Evolutionary conservation across 2,888 invertebrate genomes (phyloP), one percentile per base, ranked within the genome.

Genomic region (Agrilus cyanescens): DNA sequence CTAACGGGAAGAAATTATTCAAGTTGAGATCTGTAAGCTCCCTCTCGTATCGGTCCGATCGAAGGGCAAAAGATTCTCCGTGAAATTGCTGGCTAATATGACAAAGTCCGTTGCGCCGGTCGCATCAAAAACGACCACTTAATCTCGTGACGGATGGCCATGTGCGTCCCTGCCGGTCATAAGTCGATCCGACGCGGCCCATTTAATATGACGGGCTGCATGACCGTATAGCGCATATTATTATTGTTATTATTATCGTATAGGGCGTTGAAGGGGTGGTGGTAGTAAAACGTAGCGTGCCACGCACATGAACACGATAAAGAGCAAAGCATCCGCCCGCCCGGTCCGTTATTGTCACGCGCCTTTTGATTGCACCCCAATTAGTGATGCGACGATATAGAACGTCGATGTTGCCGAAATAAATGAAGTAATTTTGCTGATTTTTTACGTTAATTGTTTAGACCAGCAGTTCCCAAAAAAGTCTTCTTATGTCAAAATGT

Each of bases 201-300:
- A 65, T 66, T 66, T 64, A 65, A 62, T 63, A 56, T 61, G 64
- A 65, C 61, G 62, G 61, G 62, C 60, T 59, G 61, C 59, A 59
- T 59, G 58, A 60, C 58, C 59, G 60, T 57, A 58, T 52, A n/a
- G n/a, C 58, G 58, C 57, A 55, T 57, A 55, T 53, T 52, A 57
- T 60, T 58, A 57, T 58, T 25, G 25, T 25, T 25, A 25, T 25
- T 25, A 25, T 25, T 25, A 25, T 10, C 25, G 25, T 10, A 25
- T 25, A 25, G 25, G 25, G 25, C 25, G 25, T 25, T 25, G 56
- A 52, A 50, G 49, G 51, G 52, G 49, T 46, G 41, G 47, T 40
- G 40, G 46, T 42, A 41, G 47, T 40, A 44, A 31, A 32, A 37
- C 10, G 37, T n/a, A 20, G 40, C 37, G 40, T 38, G 25, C 31